Percentiles rank a stretch among this genome's conserved stretches.
phyloP scores from a whole-genome alignment of 2,888 invertebrate species.

The Orthosia gracilis region DNA sequence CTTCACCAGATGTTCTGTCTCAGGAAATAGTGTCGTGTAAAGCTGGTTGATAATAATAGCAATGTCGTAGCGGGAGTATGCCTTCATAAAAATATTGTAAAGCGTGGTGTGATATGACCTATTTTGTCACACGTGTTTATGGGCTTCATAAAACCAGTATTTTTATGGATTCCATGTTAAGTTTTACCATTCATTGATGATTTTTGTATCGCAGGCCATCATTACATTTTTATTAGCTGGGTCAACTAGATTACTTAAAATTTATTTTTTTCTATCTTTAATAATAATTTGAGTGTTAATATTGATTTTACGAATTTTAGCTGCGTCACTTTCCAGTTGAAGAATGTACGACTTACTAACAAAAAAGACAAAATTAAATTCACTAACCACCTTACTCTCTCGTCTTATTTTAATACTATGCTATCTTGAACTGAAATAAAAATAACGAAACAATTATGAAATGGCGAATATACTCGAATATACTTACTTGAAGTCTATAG shows the following conservation, averaged over 20 bases:
- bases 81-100: slow-evolving; percentile 23
- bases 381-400: background rate
- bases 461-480: background rate
- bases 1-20: slow-evolving; percentile 33
- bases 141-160: background rate
- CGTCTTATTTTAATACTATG: no score
- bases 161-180: background rate
- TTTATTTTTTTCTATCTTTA: slow-evolving; percentile 3
- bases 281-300: background rate
- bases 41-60: slow-evolving; percentile 25
- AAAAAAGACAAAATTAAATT: background rate
- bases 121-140: slow-evolving; percentile 28
- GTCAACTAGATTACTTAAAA: background rate
- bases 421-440: background rate
- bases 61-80: slow-evolving; percentile 53
- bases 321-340: slow-evolving; percentile 1
- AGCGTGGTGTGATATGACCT: slow-evolving; percentile 46
- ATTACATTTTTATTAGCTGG: background rate
- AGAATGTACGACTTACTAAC: slow-evolving; percentile 1
- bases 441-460: no score
- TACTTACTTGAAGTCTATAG: background rate
- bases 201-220: background rate
- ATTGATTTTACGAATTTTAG: slow-evolving; percentile 18
- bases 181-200: background rate
- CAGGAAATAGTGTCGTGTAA: slow-evolving; percentile 37